Base-by-base conservation (phyloP, 2,888 invertebrate genomes). In the Orthosia gothica region DNA sequence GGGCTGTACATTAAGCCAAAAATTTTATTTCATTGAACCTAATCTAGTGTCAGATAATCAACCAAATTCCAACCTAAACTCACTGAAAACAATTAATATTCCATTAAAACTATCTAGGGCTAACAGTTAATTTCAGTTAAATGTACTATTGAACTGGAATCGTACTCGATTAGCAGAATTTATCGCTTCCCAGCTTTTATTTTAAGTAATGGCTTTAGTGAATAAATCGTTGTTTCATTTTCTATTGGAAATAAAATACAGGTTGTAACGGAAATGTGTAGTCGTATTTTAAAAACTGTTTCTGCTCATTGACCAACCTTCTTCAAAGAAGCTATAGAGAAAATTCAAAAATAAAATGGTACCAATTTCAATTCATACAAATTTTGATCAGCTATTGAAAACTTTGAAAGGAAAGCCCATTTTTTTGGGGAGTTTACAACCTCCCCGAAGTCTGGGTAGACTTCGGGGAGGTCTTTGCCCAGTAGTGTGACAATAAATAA, bases 141-240 rank as follows among this genome's bases (percentile, higher is more conserved):
- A 65, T 64, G 11, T 64, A 32, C 64, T 45, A 32, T 58, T 58
- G 5, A 18, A 58, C 32, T 52, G 52, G 47, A 49, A 66, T 66
- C 11, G 58, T n/a, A 23, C 4, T 59, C 26, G 40, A 66, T 59
- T 49, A 40, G n/a, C 23, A 5, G 3, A 54, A 74, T 74, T 74
- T 5, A 75, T 65, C 52, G 11, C 20, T 32, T 23, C 20, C 15
- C 16, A 7, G n/a, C n/a, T n/a, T n/a, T n/a, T n/a, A n/a, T n/a
- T n/a, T n/a, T n/a, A n/a, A n/a, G n/a, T n/a, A n/a, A n/a, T n/a
- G 20, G 5, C 7, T 40, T 20, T 45, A 50, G 50, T 20, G 18
- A 20, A 4, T 26, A 16, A 58, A n/a, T 23, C 3, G 5, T 47
- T 26, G 1, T n/a, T 64, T 59, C 11, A 23, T 65, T 50, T 74